Evolutionary conservation across 2,888 invertebrate genomes (phyloP), one percentile per base, ranked within the genome.

Genomic region (Drosophila demipolita): DNA sequence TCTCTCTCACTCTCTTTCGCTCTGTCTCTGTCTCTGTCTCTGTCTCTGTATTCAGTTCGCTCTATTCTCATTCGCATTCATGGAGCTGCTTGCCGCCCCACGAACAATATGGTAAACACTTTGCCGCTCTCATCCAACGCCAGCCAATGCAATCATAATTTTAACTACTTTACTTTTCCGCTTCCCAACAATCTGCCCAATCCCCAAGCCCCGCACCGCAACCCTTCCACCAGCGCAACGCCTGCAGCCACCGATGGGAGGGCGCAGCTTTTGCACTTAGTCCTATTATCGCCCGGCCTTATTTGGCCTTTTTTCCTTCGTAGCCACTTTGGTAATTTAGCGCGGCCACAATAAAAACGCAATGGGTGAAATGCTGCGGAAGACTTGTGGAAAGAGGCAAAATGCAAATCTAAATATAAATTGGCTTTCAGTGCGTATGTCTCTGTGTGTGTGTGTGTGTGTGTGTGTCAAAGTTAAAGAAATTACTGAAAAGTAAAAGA

Each of bases 81-180:
- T 84, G 75, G 67, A 53, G 62, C 66, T 55, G 67, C 70, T 26
- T 55, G 36, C 33, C 54, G 38, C 36, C 59, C 73, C 29, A 29
- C 29, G 6, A 4, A 84, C 85, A 85, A 89, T 85, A 85, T 85
- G 85, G 80, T 85, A 88, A 85, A 78, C 84, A 79, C 82, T 73
- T 77, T 77, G 78, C 63, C 54, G 38, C 40, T 32, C 23, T 26
- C 15, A 29, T 11, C 26, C 35, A 48, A 32, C 64, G 45, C 35
- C 70, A 75, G 71, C 81, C 89, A 88, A 86, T 89, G 89, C 87
- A 85, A 88, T 85, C 85, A 85, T 88, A 85, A 88, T 85, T 88
- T 85, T 88, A 84, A 84, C 88, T 86, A 87, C 89, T 83, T 89
- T 89, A 84, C 78, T 83, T 88, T 88, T 78, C 73, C 78, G 78